A percentile compares a stretch with the other conserved stretches of the same genome.
phyloP scores from a whole-genome alignment of 1,140 invertebrate genomes.

The Drosophila orosa region DNA sequence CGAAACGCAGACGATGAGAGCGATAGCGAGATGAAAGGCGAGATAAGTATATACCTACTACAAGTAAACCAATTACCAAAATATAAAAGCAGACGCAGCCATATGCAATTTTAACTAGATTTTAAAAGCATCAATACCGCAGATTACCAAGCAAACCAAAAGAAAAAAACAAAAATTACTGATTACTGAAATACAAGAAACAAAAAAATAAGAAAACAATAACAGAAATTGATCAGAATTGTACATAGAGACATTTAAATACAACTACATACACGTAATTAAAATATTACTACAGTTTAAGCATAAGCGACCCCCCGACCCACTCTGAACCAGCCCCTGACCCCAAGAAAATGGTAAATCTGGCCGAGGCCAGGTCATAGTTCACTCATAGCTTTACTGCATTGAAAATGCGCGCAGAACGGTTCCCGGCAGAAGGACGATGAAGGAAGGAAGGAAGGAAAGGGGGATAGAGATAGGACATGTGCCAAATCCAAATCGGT shows the following conservation, averaged over 20 bases:
- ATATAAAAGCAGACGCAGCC: slow-evolving; percentile 77
- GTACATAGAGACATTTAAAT: slow-evolving; percentile 79
- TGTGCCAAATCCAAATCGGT: slow-evolving; percentile 54
- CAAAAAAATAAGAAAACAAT: slow-evolving; percentile 41
- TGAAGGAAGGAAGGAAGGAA: background rate
- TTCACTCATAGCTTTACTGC: slow-evolving; percentile 52
- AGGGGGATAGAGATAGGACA: slow-evolving; percentile 20
- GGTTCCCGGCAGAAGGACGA: slow-evolving; percentile 24
- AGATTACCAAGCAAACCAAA: slow-evolving; percentile 59
- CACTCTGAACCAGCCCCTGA: slow-evolving; percentile 13
- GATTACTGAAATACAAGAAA: slow-evolving; percentile 49
- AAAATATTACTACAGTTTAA: slow-evolving; percentile 82
- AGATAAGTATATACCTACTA: slow-evolving; percentile 72
- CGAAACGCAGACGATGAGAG: slow-evolving; percentile 39
- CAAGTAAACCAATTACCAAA: slow-evolving; percentile 73
- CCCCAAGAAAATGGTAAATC: slow-evolving; percentile 12
- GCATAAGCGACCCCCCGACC: slow-evolving; percentile 59
- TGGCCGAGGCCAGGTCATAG: slow-evolving; percentile 34
- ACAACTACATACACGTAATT: slow-evolving; percentile 77
- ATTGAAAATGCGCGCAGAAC: slow-evolving; percentile 61
- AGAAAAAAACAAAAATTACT: slow-evolving; percentile 63
- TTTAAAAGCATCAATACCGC: slow-evolving; percentile 81
- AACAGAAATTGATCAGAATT: slow-evolving; percentile 71
- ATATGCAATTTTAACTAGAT: slow-evolving; percentile 83
- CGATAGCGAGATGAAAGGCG: slow-evolving; percentile 53